Evolutionary conservation across 1,140 invertebrate genomes (phyloP).

Genomic region (Drosophila punjabiensis): DNA sequence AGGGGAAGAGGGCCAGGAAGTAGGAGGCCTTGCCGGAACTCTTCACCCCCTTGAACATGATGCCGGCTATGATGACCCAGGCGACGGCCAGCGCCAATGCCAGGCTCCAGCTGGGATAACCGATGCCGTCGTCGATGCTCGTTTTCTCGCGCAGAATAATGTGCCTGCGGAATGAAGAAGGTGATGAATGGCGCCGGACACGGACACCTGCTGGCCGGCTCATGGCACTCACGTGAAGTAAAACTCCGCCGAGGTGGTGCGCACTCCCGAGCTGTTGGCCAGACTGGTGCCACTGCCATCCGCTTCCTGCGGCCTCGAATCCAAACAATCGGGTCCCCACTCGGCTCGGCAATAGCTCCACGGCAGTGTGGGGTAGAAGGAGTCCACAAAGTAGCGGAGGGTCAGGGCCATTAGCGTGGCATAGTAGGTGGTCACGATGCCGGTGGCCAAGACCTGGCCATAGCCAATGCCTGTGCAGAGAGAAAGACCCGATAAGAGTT

Average conservation of each 20-base stretch:
- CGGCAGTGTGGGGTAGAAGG: conserved; percentile 88
- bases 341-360: conserved; percentile 88
- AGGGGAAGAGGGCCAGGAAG: conserved; percentile 94
- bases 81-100: conserved; percentile 91
- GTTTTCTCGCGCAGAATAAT: conserved; percentile 89
- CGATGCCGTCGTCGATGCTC: conserved; percentile 91
- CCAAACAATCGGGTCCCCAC: conserved; percentile 86
- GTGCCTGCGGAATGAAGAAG: conserved; percentile 85
- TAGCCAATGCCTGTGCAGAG: conserved; percentile 90
- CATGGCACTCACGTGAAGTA: conserved; percentile 87
- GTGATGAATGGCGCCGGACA: background rate
- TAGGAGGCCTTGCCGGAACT: conserved; percentile 93
- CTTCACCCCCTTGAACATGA: conserved; percentile 92
- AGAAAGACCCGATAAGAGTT: conserved; percentile 14
- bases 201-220: background rate
- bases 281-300: conserved; percentile 26
- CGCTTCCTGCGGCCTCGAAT: conserved; percentile 48
- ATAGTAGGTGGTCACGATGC: conserved; percentile 91
- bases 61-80: conserved; percentile 92
- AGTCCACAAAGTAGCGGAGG: conserved; percentile 89
- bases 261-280: conserved; percentile 23
- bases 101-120: conserved; percentile 90
- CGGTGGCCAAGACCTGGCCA: conserved; percentile 90
- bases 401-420: conserved; percentile 92
- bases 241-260: conserved; percentile 87